phyloP scores from a whole-genome alignment of 1,140 invertebrate genomes.

The Thaumatotibia leucotreta region DNA sequence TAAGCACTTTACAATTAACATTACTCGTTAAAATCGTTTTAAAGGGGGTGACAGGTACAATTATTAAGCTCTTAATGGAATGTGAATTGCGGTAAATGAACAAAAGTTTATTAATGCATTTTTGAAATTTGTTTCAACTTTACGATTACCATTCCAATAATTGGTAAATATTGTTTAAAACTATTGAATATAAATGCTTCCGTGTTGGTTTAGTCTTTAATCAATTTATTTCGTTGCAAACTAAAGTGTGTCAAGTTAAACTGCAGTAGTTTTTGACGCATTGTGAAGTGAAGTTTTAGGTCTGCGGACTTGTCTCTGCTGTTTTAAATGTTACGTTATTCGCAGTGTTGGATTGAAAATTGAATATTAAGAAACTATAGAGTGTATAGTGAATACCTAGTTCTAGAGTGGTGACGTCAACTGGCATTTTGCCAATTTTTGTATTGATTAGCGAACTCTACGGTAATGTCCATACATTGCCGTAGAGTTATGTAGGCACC shows the following conservation, averaged over 20 bases:
- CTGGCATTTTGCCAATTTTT: slow-evolving; percentile 10
- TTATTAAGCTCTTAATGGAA: no score
- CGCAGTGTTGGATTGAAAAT: not conserved
- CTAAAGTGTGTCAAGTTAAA: not conserved
- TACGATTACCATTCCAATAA: no score
- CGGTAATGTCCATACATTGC: not conserved
- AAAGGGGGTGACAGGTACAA: no score
- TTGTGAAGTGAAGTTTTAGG: not conserved
- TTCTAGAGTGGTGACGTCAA: not conserved
- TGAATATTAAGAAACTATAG: not conserved
- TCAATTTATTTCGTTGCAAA: not conserved
- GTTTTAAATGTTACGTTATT: not conserved
- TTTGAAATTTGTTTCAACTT: no score
- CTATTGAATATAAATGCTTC: not conserved
- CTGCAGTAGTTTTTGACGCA: not conserved
- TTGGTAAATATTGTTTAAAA: not conserved
- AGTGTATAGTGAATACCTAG: not conserved
- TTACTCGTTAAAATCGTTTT: no score
- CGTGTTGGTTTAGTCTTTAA: not conserved
- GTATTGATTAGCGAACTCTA: slow-evolving; percentile 4
- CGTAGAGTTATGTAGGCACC: no score
- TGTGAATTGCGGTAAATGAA: no score
- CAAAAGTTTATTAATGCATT: no score
- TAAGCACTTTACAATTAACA: not conserved
- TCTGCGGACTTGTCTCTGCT: not conserved